Evolutionary conservation across 1,140 invertebrate genomes (phyloP), one percentile per base, ranked within the genome.

Genomic region (Babylonia areolata): DNA sequence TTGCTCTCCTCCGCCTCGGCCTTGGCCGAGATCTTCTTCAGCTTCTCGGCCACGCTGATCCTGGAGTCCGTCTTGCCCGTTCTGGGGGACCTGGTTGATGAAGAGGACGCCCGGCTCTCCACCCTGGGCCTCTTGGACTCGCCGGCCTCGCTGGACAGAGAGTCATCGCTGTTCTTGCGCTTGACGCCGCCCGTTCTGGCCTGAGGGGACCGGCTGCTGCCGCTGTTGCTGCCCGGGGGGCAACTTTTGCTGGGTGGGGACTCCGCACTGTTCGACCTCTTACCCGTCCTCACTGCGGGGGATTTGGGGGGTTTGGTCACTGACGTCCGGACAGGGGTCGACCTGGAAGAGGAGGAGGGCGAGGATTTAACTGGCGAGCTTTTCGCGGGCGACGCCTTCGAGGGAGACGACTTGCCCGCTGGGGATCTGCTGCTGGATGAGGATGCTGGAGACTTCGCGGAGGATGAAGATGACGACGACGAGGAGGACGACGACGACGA

Each of bases 341-440:
- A 77, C 35, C 35, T 73, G 71, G 31, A 17, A 5, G 35, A 37
- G 17, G 75, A 15, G 35, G 75, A 20, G 2, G 35, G 75, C 37
- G 75, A 15, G 35, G 75, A 20, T 40, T 40, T 77, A 5, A 37
- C 35, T 31, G 75, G 20, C 11, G 75, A 77, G 11, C 15, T 11
- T 40, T 77, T 77, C 75, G 17, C 37, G 37, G 75, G 28, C 17
- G 75, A 42, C 35, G 12, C 37, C 35, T 82, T 75, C n/a, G 54
- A 9, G 46, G 58, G 58, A 64, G 58, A 23, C 5, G 39, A 75
- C 46, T 86, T 75, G 33, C 31, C 58, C 42, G 64, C 31, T 28
- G 81, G 28, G 71, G 64, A 69, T 58, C 75, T 86, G 39, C 64
- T 86, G n/a, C n/a, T n/a, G n/a, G n/a, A n/a, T n/a, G n/a, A n/a